Evolutionary conservation across 53 echinoderm and acorn worm species (phyloP).

Genomic region (Patiria pectinifera): DNA sequence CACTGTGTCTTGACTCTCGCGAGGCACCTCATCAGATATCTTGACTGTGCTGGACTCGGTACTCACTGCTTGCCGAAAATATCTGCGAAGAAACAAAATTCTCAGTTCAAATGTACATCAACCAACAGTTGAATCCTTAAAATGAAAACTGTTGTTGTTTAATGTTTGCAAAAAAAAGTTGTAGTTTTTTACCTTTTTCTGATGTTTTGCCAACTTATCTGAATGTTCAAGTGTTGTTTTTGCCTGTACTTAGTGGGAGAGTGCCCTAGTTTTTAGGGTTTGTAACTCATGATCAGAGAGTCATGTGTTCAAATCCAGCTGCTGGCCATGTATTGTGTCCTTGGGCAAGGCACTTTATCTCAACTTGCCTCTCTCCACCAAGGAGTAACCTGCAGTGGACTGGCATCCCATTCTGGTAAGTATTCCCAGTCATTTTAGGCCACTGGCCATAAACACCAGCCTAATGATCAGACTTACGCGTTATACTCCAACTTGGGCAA

Average conservation of each 20-base stretch:
- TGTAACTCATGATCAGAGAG: too few species aligned
- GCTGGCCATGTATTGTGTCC: neutral
- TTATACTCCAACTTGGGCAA: constrained; percentile 81
- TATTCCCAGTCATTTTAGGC: too few species aligned
- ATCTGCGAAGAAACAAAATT: constrained; percentile 51
- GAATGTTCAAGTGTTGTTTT: too few species aligned
- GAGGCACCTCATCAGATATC: constrained; percentile 92
- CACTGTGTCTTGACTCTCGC: constrained; percentile 71
- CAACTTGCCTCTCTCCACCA: neutral
- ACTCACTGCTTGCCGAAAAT: constrained; percentile 88
- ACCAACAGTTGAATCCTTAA: too few species aligned
- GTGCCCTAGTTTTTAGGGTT: too few species aligned
- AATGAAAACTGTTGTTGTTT: neutral
- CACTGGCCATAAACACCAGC: neutral
- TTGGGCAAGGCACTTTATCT: neutral
- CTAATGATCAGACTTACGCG: constrained; percentile 76
- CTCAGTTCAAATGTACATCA: neutral
- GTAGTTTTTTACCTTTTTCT: too few species aligned
- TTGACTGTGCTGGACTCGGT: constrained; percentile 82
- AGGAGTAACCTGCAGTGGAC: too few species aligned
- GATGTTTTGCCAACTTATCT: too few species aligned
- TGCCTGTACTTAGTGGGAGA: too few species aligned
- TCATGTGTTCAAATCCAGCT: too few species aligned
- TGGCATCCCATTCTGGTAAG: neutral
- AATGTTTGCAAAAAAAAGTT: too few species aligned